Evolutionary conservation across 2,113 vertebrate genomes (phyloP).

Genomic region (Sorex araneus): DNA sequence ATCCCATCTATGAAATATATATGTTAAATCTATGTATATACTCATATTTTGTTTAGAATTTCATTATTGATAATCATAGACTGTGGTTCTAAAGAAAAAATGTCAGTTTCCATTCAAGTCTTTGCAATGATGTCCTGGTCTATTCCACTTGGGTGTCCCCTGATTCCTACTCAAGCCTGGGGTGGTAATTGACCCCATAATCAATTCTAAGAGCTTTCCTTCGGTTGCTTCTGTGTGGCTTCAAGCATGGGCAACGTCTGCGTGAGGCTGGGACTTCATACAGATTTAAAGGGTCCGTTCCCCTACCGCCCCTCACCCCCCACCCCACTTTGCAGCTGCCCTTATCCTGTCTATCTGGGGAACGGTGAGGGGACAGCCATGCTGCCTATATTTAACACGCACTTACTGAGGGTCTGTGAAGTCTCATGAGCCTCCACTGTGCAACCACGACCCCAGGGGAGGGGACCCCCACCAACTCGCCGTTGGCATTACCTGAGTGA

Average conservation of each 20-base stretch:
- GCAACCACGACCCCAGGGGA: not conserved
- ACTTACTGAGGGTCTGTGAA: not conserved
- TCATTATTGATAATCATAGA: not conserved
- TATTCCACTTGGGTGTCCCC: not conserved
- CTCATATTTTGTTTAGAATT: slow-evolving; percentile 16
- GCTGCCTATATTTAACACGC: not conserved
- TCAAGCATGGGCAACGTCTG: not conserved
- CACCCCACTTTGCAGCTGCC: not conserved
- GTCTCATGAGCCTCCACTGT: not conserved
- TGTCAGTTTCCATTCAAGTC: not conserved
- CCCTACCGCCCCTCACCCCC: not conserved
- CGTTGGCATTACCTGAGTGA: not conserved
- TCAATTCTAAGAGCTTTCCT: not conserved
- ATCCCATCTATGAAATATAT: not conserved
- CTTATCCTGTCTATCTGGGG: not conserved
- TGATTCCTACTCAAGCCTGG: not conserved
- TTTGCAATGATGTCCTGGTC: slow-evolving; percentile 14
- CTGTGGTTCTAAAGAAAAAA: not conserved
- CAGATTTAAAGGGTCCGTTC: not conserved
- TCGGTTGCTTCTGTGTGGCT: not conserved
- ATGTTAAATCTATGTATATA: not conserved
- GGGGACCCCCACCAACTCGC: not conserved
- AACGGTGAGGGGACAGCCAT: not conserved
- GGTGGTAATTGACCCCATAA: not conserved
- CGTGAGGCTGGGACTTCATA: not conserved